Conservation (phyloP, 2,113 vertebrate genomes). For the Bos taurus region ARS-UCD2.0 NC_037338.1:55070001-55070500, state of each 20-base stretch:
- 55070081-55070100: neutral
- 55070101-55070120: neutral
- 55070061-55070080: neutral
- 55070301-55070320: rapidly evolving
- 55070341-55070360: neutral
- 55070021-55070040: neutral
- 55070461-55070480: neutral
- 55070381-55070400: neutral
- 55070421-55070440: neutral
- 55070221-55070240: neutral
- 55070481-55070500: neutral
- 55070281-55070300: neutral
- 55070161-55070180: neutral
- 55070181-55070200: neutral
- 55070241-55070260: neutral
- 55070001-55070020: neutral
- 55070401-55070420: neutral
- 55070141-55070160: neutral
- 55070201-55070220: neutral
- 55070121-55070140: neutral
- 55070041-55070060: neutral
- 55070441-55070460: neutral
- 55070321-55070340: neutral
- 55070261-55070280: neutral
- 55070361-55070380: neutral